Conservation (phyloP, 1,140 invertebrate genomes). For the Hylyphantes graminicola region DNA sequence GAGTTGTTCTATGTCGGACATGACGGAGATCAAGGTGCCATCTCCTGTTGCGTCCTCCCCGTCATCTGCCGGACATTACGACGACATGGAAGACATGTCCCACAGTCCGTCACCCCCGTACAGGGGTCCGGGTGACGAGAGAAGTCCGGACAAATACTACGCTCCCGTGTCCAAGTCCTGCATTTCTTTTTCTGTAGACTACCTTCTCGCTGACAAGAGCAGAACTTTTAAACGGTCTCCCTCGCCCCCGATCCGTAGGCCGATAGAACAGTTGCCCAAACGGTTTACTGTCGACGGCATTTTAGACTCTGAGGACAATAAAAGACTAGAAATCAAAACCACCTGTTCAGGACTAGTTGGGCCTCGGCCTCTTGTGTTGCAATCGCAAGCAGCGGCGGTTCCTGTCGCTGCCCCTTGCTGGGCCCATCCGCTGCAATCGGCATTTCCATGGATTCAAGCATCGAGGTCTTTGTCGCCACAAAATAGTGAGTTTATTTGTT, state of each 20-base stretch:
- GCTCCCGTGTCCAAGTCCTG: constrained; percentile 25
- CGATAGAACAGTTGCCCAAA: constrained; percentile 30
- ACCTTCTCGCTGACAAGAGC: constrained; percentile 35
- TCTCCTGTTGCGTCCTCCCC: constrained; percentile 36
- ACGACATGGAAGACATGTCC: constrained; percentile 23
- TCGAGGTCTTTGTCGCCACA: constrained; percentile 33
- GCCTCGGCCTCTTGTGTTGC: constrained; percentile 19
- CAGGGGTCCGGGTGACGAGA: constrained; percentile 7
- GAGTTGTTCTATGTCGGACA: constrained; percentile 42
- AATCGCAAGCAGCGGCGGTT: constrained; percentile 28
- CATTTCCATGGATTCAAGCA: constrained; percentile 49
- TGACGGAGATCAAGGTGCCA: constrained; percentile 38
- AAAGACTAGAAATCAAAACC: constrained; percentile 2
- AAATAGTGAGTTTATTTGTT: constrained; percentile 32
- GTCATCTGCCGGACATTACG: constrained; percentile 23
- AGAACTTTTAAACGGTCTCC: constrained; percentile 22
- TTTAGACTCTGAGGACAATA: constrained; percentile 39
- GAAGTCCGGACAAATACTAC: constrained; percentile 22
- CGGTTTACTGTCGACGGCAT: constrained; percentile 42
- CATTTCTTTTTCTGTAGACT: constrained; percentile 52
- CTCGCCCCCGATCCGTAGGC: constrained; percentile 5
- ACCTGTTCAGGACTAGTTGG: constrained; percentile 16
- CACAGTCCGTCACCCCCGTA: constrained; percentile 31
- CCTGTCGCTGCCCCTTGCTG: constrained; percentile 38
- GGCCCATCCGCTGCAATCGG: constrained; percentile 39